Base-by-base conservation (phyloP, 2,797 vertebrate genomes). In the Bradypodion pumilum region DNA sequence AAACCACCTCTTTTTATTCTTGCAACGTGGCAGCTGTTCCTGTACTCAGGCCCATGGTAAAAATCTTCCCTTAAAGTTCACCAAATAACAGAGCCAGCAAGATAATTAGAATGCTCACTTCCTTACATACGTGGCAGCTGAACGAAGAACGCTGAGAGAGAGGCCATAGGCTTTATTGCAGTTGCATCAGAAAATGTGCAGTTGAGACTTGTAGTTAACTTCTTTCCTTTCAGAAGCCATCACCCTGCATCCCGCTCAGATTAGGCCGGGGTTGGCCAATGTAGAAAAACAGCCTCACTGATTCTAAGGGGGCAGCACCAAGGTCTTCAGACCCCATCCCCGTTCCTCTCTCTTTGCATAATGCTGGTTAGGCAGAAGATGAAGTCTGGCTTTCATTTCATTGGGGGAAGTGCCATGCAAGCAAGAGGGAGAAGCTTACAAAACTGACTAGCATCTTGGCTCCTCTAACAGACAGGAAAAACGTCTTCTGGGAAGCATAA, bases 11-110 rank as follows among this genome's bases (percentile, higher is more conserved):
- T 88, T 90, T 89, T 91, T 88, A 84, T 91, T 85, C 93, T 92
- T 94, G 93, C 94, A 91, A 96, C 96, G 96, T 97, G 96, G 96
- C 96, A 96, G 91, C 83, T 94, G 91, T 84, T 92, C 85, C 52
- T 90, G 84, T 88, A 74, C 90, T 85, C 80, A 92, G 93, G 93
- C 88, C 92, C 73, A 13, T 86, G 94, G 91, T 87, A 92, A 89
- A n/a, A 92, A 85, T 80, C 85, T 83, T 94, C 78, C 88, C 1
- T 90, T 88, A 77, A 92, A 66, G 78, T 87, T 88, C 91, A 86
- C 78, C 84, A 91, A 94, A 94, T 93, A 87, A 88, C 89, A 92
- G 88, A 83, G 90, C 85, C 84, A 91, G n/a, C 1, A 88, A 89
- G 91, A 88, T 93, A 94, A 95, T 95, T 94, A 94, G 44, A 93